Conservation (phyloP, 2,797 vertebrate genomes). For the Sparidentex hasta region DNA sequence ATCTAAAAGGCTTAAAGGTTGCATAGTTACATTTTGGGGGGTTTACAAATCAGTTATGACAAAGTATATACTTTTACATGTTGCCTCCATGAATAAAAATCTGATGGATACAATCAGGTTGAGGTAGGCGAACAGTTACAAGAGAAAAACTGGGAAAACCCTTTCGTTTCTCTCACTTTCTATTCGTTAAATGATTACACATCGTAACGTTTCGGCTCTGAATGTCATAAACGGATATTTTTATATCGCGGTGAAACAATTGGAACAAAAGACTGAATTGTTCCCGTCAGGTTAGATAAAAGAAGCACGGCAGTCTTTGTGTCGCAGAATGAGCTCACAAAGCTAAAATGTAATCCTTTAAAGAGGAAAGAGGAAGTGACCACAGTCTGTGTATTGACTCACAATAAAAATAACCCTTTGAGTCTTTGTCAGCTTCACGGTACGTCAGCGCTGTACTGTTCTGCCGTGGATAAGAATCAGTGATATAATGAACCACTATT, state of each 20-base stretch:
- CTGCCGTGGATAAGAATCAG: slow-evolving; percentile 65
- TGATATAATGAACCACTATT: slow-evolving; percentile 66
- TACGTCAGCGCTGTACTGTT: slow-evolving; percentile 44
- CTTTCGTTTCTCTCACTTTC: background rate
- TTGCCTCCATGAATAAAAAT: background rate
- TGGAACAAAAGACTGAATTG: background rate
- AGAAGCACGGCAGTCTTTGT: slow-evolving; percentile 37
- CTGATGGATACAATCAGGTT: too few species aligned
- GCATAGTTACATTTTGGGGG: background rate
- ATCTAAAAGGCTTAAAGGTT: background rate
- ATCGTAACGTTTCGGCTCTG: background rate
- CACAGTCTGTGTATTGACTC: slow-evolving; percentile 56
- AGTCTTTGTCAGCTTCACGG: slow-evolving; percentile 48
- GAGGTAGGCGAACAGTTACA: too few species aligned
- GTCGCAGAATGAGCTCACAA: slow-evolving; percentile 51
- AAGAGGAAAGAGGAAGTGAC: slow-evolving; percentile 65
- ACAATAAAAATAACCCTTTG: slow-evolving; percentile 54
- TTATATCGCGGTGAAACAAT: slow-evolving; percentile 1
- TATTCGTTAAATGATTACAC: background rate
- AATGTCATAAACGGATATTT: slow-evolving; percentile 10
- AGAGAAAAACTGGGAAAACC: too few species aligned
- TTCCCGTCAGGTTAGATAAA: slow-evolving; percentile 8
- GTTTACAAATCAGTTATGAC: background rate
- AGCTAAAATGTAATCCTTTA: slow-evolving; percentile 40
- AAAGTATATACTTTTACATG: background rate